phyloP scores from a whole-genome alignment of 2,797 vertebrate genomes.

The Anguilla anguilla region DNA sequence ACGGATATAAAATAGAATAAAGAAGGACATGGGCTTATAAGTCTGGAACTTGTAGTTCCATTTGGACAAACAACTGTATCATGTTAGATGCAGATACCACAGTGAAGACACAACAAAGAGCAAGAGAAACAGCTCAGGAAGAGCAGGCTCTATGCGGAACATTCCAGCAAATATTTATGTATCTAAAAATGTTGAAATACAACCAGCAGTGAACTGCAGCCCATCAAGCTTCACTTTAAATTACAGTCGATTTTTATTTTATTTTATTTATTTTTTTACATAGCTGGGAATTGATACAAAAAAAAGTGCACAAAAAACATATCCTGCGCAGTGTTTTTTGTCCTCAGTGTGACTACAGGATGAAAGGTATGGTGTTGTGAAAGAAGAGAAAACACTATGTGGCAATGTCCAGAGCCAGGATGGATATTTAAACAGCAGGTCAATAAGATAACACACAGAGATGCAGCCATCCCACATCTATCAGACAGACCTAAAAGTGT shows the following conservation, averaged over 20 bases:
- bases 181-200: neutral
- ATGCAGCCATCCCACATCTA: neutral
- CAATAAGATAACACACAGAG: constrained; percentile 28
- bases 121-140: too few species aligned
- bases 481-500: too few species aligned
- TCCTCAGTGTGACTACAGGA: neutral
- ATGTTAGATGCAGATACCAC: neutral
- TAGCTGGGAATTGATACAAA: neutral
- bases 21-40: neutral
- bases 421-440: constrained; percentile 44
- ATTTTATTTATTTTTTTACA: neutral
- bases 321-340: neutral
- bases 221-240: neutral
- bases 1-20: neutral
- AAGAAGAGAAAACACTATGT: constrained; percentile 17
- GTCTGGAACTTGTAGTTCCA: neutral
- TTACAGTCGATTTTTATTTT: neutral
- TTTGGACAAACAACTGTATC: neutral
- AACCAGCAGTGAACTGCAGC: too few species aligned
- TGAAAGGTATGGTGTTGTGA: neutral
- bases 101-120: too few species aligned
- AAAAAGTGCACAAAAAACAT: constrained; percentile 11
- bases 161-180: neutral
- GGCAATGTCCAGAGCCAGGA: constrained; percentile 35
- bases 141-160: neutral